Evolutionary conservation across 1,140 invertebrate species (phyloP).

Genomic region (Drosophila triauraria): DNA sequence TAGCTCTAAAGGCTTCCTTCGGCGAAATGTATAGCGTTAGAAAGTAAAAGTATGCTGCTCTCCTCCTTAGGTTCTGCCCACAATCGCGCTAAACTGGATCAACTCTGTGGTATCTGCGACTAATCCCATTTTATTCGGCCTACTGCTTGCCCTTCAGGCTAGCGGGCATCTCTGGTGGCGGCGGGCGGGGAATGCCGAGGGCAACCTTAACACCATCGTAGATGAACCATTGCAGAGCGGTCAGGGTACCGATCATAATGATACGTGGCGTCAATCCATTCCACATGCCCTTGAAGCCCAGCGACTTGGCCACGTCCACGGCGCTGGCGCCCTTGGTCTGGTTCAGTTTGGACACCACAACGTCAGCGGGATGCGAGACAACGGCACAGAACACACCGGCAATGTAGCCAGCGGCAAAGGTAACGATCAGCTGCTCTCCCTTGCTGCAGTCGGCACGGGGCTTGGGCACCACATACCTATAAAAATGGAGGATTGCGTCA

Average conservation of each 20-base stretch:
- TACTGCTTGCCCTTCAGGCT: conserved; percentile 92
- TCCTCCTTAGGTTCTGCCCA: conserved; percentile 16
- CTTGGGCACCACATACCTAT: conserved; percentile 93
- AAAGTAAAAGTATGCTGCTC: conserved; percentile 51
- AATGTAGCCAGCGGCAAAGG: conserved; percentile 97
- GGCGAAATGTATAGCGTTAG: conserved; percentile 16
- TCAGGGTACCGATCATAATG: conserved; percentile 99
- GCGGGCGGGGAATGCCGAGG: conserved; percentile 96
- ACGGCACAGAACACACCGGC: conserved; percentile 95
- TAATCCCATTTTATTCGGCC: conserved; percentile 6
- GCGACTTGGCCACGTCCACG: conserved; percentile 88
- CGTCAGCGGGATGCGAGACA: conserved; percentile 95
- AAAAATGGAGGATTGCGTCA: background rate
- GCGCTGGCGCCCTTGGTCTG: conserved; percentile 92
- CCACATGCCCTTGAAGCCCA: conserved; percentile 93
- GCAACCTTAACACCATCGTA: conserved; percentile 98
- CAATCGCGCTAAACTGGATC: conserved; percentile 31
- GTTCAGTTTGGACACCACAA: conserved; percentile 97
- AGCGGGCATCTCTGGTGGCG: conserved; percentile 99
- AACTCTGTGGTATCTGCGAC: conserved; percentile 46
- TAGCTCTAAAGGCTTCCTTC: background rate
- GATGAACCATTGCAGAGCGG: conserved; percentile 99
- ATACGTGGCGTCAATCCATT: conserved; percentile 98
- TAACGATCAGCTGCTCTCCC: conserved; percentile 95
- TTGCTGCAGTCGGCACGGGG: conserved; percentile 96